These are phyloP conservation scores for Coleophora deauratella DNA, from an alignment of 2,888 invertebrate species.

Conservation along the genomic window DNA sequence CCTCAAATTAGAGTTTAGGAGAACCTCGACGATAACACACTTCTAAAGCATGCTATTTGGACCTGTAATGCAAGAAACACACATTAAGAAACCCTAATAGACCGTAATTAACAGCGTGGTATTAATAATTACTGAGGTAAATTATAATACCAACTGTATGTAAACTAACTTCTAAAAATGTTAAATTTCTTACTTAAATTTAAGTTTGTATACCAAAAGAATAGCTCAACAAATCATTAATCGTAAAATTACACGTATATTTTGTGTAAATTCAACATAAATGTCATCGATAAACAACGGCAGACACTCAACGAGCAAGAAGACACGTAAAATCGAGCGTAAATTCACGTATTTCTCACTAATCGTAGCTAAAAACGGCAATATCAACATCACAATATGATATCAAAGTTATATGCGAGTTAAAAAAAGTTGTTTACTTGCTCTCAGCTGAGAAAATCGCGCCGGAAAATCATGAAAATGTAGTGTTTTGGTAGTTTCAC, in stretches of 20 bases:
- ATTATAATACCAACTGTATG: slow-evolving; percentile 17
- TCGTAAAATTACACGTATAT: slow-evolving; percentile 18
- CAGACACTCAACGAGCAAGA: slow-evolving; percentile 31
- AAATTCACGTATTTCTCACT: slow-evolving; percentile 37
- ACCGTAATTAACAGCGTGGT: slow-evolving; percentile 32
- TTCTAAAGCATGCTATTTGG: slow-evolving; percentile 39
- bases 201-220: slow-evolving; percentile 17
- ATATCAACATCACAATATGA: slow-evolving; percentile 9
- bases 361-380: slow-evolving; percentile 15
- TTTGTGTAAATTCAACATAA: slow-evolving; percentile 37
- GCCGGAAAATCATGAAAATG: slow-evolving; percentile 73
- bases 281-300: slow-evolving; percentile 59
- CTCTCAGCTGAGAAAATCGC: slow-evolving; percentile 50
- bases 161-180: slow-evolving; percentile 14
- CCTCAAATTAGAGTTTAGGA: slow-evolving; percentile 29
- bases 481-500: slow-evolving; percentile 61
- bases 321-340: slow-evolving; percentile 51
- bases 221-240: slow-evolving; percentile 19
- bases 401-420: slow-evolving; percentile 19
- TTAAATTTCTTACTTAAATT: slow-evolving; percentile 16
- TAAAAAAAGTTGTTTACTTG: slow-evolving; percentile 40
- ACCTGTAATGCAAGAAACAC: slow-evolving; percentile 45
- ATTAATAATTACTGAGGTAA: slow-evolving; percentile 26
- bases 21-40: slow-evolving; percentile 35
- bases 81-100: slow-evolving; percentile 21